phyloP scores from a whole-genome alignment of 2,888 invertebrate species.

The Encarsia formosa region DNA sequence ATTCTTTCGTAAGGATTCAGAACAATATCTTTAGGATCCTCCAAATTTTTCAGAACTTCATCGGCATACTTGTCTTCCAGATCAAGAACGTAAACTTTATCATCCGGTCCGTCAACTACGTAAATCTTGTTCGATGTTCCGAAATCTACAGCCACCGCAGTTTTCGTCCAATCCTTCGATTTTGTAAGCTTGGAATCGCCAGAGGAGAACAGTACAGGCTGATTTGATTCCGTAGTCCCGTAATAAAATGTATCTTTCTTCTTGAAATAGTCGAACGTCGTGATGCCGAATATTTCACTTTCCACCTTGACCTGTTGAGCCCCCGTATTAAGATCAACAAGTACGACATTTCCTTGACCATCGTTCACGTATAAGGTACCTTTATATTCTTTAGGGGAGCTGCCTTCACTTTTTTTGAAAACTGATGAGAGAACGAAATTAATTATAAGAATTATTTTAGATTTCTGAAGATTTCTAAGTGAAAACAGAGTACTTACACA shows the following conservation, averaged over 20 bases:
- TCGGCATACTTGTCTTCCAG: background rate
- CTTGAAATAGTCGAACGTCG: too few relatives aligned
- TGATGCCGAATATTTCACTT: too few relatives aligned
- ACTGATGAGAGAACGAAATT: too few relatives aligned
- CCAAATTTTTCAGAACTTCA: background rate
- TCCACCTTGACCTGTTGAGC: too few relatives aligned
- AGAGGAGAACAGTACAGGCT: background rate
- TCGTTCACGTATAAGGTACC: too few relatives aligned
- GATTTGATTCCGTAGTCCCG: background rate
- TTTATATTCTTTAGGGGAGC: too few relatives aligned
- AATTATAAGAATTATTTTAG: too few relatives aligned
- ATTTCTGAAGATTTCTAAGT: too few relatives aligned
- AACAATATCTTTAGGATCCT: background rate
- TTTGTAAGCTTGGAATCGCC: background rate
- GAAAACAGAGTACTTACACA: too few relatives aligned
- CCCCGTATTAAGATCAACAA: too few relatives aligned
- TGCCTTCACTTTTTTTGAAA: too few relatives aligned
- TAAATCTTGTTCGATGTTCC: background rate
- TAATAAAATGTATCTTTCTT: background rate
- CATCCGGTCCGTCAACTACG: background rate
- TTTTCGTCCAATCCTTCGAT: background rate
- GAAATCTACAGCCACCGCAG: background rate
- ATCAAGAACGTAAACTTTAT: background rate
- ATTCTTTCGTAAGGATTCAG: background rate
- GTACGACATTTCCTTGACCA: too few relatives aligned